phyloP scores from a whole-genome alignment of 2,797 vertebrate species.

The Mus caroli region DNA sequence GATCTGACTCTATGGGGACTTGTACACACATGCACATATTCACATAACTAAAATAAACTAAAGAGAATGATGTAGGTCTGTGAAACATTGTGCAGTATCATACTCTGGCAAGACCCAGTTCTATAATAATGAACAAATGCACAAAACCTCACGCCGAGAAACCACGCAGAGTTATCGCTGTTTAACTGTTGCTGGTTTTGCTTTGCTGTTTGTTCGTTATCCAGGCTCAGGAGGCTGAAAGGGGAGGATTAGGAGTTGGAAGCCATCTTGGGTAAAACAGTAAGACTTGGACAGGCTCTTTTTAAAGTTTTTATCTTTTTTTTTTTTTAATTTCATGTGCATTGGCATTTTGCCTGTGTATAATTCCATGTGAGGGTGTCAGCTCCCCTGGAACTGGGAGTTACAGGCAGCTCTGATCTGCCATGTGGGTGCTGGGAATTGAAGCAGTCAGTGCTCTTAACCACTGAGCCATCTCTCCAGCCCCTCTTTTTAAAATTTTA shows the following conservation, averaged over 20 bases:
- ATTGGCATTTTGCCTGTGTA: neutral
- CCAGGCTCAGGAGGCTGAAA: neutral
- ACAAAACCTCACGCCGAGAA: conserved; percentile 39
- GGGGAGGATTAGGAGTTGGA: neutral
- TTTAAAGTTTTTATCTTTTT: neutral
- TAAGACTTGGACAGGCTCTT: neutral
- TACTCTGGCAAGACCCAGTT: neutral
- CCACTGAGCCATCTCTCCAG: too few relatives aligned
- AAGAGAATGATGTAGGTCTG: neutral
- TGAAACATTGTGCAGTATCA: neutral
- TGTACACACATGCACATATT: neutral
- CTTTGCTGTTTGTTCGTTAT: neutral
- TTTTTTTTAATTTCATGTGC: neutral
- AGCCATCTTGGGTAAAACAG: neutral
- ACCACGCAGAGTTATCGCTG: neutral
- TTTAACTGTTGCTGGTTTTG: neutral
- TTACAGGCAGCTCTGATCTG: neutral
- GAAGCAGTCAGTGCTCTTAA: neutral
- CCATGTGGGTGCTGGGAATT: neutral
- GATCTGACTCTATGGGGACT: neutral
- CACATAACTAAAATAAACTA: neutral
- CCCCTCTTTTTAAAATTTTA: neutral
- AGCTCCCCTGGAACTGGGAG: neutral
- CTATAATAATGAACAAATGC: neutral
- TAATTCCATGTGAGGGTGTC: neutral